Conservation (phyloP, 1,140 invertebrate species). For the Schlechtendalia chinensis region DNA sequence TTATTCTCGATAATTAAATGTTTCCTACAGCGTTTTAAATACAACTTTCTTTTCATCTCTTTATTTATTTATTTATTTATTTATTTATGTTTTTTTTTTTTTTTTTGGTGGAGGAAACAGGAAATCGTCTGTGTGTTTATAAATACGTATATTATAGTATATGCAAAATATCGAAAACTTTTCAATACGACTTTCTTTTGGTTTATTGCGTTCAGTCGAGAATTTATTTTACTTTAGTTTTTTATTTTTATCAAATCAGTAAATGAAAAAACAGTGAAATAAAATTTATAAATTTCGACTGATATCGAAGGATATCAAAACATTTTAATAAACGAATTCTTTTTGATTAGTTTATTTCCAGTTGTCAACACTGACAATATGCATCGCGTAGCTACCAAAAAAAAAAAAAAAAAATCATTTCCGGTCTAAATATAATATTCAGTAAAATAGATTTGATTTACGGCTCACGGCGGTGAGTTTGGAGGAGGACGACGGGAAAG, state of each 20-base stretch:
- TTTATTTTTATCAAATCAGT: background rate
- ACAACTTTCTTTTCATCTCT: background rate
- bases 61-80: background rate
- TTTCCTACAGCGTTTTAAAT: background rate
- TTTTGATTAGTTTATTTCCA: background rate
- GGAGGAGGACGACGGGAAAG: too few relatives aligned
- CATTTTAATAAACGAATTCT: background rate
- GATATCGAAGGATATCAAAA: slow-evolving; percentile 3
- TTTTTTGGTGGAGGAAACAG: too few relatives aligned
- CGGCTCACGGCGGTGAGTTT: background rate
- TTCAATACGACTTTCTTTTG: background rate
- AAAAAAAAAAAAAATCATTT: background rate
- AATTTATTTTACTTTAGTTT: background rate
- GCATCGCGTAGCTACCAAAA: background rate
- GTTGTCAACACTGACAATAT: background rate
- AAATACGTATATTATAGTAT: background rate
- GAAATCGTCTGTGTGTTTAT: too few relatives aligned
- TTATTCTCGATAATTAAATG: slow-evolving; percentile 24
- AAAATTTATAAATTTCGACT: background rate
- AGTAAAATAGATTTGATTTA: background rate
- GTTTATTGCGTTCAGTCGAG: background rate
- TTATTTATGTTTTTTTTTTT: too few relatives aligned
- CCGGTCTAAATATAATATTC: background rate
- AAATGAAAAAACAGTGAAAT: background rate
- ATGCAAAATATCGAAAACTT: slow-evolving; percentile 1